Evolutionary conservation across 2,888 invertebrate species (phyloP), one percentile per base, ranked within the genome.

Genomic region (Eurois occulta): DNA sequence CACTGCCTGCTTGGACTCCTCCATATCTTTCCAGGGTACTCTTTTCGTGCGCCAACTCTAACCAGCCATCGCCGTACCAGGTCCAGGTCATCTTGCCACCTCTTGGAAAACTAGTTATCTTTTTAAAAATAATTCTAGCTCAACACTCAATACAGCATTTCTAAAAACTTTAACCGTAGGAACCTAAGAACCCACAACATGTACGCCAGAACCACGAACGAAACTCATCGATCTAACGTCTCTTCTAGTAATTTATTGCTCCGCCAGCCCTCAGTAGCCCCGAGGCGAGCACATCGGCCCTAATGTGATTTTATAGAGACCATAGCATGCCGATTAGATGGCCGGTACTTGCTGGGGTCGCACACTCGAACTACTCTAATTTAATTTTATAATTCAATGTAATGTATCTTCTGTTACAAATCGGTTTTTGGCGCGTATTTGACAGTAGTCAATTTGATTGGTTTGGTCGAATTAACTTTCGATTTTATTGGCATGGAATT

Each of bases 281-380:
- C 90, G 90, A 92, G 94, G 94, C 94, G 93, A 85, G 86, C 92
- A 92, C 93, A 92, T 92, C 91, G 92, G 90, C 92, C 92, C 93
- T 96, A 95, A 95, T 95, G 95, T 96, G 95, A 96, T 96, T 96
- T 95, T 95, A 95, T 95, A 92, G 94, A 94, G 94, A 93, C 95
- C 95, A 91, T 92, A 91, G 90, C 88, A 92, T 86, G 88, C 83
- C 91, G 90, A 92, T 91, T 92, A 92, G 90, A 87, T 82, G 84
- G 65, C n/a, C n/a, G 65, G 84, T 86, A 80, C 83, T 83, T 83
- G 81, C 66, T 84, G 89, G 90, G 90, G 91, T 87, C 78, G 85
- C 83, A 82, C 85, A 89, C 88, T 84, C 80, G 84, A 83, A 82
- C 85, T 83, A 41, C 87, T 86, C 87, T 91, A 91, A 92, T 92